Base-by-base conservation (phyloP, 2,797 vertebrate species). In the Poeciliopsis infans region DNA sequence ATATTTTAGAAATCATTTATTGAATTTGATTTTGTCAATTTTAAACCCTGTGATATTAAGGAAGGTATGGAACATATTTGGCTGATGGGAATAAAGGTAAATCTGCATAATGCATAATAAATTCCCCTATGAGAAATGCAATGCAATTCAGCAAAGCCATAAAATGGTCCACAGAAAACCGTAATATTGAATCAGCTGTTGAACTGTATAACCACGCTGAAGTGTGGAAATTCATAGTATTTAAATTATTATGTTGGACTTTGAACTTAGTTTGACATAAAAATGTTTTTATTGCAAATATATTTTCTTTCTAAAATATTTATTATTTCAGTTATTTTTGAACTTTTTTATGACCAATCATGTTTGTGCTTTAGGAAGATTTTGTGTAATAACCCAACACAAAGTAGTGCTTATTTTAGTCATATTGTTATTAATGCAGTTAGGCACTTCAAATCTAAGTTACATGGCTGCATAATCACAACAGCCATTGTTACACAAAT, bases 401-500 rank as follows among this genome's bases (percentile, higher is more conserved):
- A 66, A 39, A 66, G 18, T 11, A 66, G 23, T 10, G 18, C 7
- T 36, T 36, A 36, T 15, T n/a, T 73, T 2, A n/a, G 16, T 53
- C 23, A 76, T 68, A 23, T 66, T 53, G 49, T 81, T 76, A 74
- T 75, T 31, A 66, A 78, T 71, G 23, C 36, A 39, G 72, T 15
- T 45, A 47, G 7, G 7, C 25, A 36, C 39, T 85, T 49, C 8
- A 77, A 51, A 76, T 43, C 28, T 68, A 55, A 75, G 3, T 61
- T 51, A 51, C 57, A 39, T 11, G 13, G 39, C 31, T 51, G 33
- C 13, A 77, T 25, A 82, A 77, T 79, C 73, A 81, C 23, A 47
- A 61, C 18, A 69, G 31, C 72, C 72, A 82, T 15, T 83, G 79
- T 84, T 78, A 28, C 28, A 79, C 70, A 81, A 80, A 81, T 86